phyloP scores from a whole-genome alignment of 2,797 vertebrate genomes.

The Basileuterus tristriatus region DNA sequence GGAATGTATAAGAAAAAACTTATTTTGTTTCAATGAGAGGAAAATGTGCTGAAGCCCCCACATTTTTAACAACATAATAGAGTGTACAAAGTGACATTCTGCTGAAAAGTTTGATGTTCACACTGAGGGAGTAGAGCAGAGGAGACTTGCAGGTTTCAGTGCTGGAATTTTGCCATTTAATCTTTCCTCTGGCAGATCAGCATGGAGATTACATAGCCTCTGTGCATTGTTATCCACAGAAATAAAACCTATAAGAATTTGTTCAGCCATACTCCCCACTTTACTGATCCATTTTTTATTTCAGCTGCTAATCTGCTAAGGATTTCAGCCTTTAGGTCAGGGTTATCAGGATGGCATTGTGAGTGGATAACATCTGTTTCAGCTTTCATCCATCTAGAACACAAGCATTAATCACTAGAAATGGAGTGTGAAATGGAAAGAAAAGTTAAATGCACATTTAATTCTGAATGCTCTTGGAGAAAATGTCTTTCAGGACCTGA shows the following conservation, averaged over 20 bases:
- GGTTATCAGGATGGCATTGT: conserved; percentile 46
- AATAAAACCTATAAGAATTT: conserved; percentile 26
- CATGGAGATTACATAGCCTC: neutral
- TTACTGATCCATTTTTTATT: conserved; percentile 54
- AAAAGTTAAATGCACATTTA: conserved; percentile 40
- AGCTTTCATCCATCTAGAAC: conserved; percentile 43
- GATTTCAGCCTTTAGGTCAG: conserved; percentile 58
- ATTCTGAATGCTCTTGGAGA: neutral
- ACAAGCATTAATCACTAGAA: conserved; percentile 61
- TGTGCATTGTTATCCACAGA: conserved; percentile 33
- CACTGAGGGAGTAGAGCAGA: neutral
- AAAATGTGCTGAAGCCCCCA: neutral
- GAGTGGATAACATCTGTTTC: conserved; percentile 63
- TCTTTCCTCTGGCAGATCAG: conserved; percentile 40
- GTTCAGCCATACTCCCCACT: neutral
- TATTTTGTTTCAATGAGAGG: neutral
- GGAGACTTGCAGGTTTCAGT: neutral
- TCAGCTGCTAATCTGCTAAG: conserved; percentile 43
- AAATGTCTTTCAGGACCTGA: conserved; percentile 1
- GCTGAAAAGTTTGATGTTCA: neutral
- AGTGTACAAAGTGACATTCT: neutral
- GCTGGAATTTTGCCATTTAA: conserved; percentile 57
- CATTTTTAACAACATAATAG: neutral
- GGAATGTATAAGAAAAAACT: neutral
- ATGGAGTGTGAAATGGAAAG: conserved; percentile 61